Evolutionary conservation across 2,888 invertebrate species (phyloP).

Genomic region (Elysia crispata): DNA sequence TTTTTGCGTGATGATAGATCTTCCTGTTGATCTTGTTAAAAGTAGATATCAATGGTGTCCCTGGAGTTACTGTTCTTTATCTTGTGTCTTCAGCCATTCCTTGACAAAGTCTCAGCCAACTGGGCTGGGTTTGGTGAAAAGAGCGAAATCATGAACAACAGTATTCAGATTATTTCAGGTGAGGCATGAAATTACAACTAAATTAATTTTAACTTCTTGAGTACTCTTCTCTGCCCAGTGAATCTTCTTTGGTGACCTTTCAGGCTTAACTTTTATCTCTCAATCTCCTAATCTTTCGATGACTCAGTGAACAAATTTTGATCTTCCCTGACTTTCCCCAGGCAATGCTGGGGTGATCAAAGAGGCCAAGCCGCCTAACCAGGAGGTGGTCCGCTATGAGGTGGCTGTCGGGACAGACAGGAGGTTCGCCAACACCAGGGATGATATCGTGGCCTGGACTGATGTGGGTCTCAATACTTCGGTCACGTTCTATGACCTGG

Average conservation of each 20-base stretch:
- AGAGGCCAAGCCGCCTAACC: slow-evolving; percentile 16
- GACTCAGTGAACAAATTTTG: no score
- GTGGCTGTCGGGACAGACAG: slow-evolving; percentile 67
- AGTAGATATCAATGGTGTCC: no score
- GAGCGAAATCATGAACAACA: slow-evolving; percentile 1
- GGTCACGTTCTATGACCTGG: slow-evolving; percentile 59
- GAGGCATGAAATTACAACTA: not conserved
- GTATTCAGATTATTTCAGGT: slow-evolving; percentile 23
- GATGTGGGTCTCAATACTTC: slow-evolving; percentile 64
- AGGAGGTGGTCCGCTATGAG: slow-evolving; percentile 55
- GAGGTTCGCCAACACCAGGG: slow-evolving; percentile 58
- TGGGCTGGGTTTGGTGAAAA: slow-evolving; percentile 67
- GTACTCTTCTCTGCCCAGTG: no score
- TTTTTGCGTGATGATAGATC: no score
- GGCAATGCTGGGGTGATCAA: slow-evolving; percentile 22
- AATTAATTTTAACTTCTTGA: no score
- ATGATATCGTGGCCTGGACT: slow-evolving; percentile 62
- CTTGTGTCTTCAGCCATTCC: slow-evolving; percentile 47
- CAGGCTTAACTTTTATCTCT: no score
- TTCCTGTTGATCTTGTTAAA: no score
- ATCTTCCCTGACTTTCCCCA: no score
- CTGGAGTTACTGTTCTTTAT: no score
- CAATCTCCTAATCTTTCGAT: no score
- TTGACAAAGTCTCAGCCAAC: slow-evolving; percentile 59
- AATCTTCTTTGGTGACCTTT: no score